phyloP scores from a whole-genome alignment of 2,797 vertebrate genomes.

The Adrianichthys oophorus region DNA sequence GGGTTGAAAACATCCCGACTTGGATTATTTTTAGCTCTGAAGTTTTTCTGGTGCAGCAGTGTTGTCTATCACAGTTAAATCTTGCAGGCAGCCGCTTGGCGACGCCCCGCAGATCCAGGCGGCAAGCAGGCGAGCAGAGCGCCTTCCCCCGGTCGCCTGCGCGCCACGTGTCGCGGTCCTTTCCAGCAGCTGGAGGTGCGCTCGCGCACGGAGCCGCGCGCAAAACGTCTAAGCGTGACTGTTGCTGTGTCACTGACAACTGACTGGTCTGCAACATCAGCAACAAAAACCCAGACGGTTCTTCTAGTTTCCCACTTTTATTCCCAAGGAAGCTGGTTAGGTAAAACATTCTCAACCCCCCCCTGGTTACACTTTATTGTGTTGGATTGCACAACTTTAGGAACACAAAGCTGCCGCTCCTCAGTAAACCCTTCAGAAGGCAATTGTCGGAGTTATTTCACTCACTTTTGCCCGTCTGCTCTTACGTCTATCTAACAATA shows the following conservation, averaged over 20 bases:
- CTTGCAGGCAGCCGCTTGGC: constrained; percentile 68
- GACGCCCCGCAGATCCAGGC: constrained; percentile 76
- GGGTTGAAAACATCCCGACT: too few species aligned
- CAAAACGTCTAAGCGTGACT: neutral
- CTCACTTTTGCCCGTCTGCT: constrained; percentile 29
- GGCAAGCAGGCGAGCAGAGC: constrained; percentile 75
- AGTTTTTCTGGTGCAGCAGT: constrained; percentile 13
- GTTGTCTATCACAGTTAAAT: constrained; percentile 64
- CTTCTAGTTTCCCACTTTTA: neutral
- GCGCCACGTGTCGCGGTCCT: constrained; percentile 84
- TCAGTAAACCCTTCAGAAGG: constrained; percentile 28
- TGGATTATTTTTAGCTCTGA: neutral
- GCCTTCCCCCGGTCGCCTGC: constrained; percentile 78
- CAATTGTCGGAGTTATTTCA: constrained; percentile 14
- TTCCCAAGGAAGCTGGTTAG: neutral
- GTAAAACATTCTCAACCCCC: neutral
- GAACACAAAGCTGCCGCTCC: constrained; percentile 6
- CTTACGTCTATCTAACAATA: constrained; percentile 52
- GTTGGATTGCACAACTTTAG: constrained; percentile 16
- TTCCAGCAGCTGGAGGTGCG: constrained; percentile 73
- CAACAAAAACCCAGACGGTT: neutral
- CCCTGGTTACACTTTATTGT: constrained; percentile 13
- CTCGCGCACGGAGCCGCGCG: constrained; percentile 25
- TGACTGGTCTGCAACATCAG: neutral
- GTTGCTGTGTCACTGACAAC: neutral